Evolutionary conservation across 2,888 invertebrate species (phyloP).

Genomic region (Caenorhabditis drosophilae): DNA sequence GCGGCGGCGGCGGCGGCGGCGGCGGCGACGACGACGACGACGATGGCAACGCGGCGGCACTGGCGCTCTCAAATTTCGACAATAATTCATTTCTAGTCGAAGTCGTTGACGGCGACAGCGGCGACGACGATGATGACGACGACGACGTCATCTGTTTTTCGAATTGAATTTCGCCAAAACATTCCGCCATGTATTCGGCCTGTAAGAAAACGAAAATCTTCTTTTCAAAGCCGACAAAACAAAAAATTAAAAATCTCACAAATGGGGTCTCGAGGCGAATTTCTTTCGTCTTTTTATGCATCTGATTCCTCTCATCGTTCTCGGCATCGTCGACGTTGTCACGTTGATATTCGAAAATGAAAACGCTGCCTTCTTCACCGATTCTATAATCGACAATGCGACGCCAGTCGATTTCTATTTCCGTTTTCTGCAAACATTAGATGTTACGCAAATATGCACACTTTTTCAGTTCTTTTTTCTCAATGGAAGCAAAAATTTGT

Average conservation of each 20-base stretch:
- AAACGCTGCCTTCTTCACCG: slow-evolving; percentile 90
- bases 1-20: no score
- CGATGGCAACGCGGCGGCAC: background rate
- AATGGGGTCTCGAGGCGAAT: slow-evolving; percentile 29
- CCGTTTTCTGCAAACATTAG: no score
- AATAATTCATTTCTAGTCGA: background rate
- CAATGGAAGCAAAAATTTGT: no score
- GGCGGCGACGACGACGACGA: no score
- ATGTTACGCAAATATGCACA: background rate
- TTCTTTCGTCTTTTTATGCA: slow-evolving; percentile 20
- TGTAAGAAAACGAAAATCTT: no score
- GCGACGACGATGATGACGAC: background rate
- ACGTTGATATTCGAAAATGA: slow-evolving; percentile 85
- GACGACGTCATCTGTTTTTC: slow-evolving; percentile 42
- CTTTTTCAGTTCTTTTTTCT: no score
- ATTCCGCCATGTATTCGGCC: slow-evolving; percentile 88
- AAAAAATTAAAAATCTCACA: no score
- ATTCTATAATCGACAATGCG: slow-evolving; percentile 69
- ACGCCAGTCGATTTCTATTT: slow-evolving; percentile 31
- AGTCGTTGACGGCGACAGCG: background rate
- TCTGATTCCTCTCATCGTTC: no score
- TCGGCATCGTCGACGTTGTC: slow-evolving; percentile 75
- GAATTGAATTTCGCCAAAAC: slow-evolving; percentile 76
- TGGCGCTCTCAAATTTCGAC: background rate
- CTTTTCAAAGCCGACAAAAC: no score